Conservation (phyloP, 2,797 vertebrate species). For the Macropus fuliginosus region DNA sequence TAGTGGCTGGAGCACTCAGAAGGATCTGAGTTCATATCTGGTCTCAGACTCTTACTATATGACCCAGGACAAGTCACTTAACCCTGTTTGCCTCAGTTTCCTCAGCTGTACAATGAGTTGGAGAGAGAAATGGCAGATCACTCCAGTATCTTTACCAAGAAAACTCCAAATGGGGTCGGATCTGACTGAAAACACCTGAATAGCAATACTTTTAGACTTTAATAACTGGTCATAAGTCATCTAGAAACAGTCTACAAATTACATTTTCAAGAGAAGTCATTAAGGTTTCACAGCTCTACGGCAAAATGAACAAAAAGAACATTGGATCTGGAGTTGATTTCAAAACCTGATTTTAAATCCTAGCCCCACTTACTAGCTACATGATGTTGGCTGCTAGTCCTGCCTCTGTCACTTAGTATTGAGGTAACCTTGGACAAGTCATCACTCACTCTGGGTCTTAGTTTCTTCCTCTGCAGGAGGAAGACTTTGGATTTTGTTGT, state of each 20-base stretch:
- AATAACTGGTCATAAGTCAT: background rate
- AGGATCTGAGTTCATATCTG: background rate
- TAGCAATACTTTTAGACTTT: background rate
- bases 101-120: background rate
- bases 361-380: background rate
- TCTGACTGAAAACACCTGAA: background rate
- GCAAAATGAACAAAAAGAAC: background rate
- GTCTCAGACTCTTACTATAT: background rate
- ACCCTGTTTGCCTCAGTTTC: background rate
- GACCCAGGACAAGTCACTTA: background rate
- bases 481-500: background rate
- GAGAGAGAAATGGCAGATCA: background rate
- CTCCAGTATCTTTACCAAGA: background rate
- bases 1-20: background rate
- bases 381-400: background rate
- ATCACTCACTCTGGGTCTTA: background rate
- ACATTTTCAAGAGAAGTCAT: background rate
- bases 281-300: background rate
- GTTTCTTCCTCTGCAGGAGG: background rate
- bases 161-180: background rate
- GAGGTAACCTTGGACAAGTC: background rate
- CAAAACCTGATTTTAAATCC: slow-evolving; percentile 9
- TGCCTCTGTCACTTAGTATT: background rate
- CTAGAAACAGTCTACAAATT: background rate
- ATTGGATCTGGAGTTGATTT: background rate